phyloP scores from a whole-genome alignment of 2,113 vertebrate species.

The Sardina pilchardus region DNA sequence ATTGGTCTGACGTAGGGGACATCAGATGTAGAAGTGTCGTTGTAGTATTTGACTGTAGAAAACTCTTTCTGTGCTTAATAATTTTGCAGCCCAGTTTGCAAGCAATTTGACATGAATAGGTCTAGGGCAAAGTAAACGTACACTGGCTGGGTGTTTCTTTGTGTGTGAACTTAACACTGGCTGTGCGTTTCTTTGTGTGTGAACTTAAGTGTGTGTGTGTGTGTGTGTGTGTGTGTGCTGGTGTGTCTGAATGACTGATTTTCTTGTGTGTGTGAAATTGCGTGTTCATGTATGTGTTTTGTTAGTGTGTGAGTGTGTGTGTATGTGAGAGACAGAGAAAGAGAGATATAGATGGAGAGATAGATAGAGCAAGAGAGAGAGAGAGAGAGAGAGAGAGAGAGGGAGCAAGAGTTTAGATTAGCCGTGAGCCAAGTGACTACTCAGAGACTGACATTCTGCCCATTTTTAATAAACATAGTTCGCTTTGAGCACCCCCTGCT shows the following conservation, averaged over 20 bases:
- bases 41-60: not conserved
- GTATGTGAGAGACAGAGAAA: not conserved
- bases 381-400: too few species aligned
- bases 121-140: not conserved
- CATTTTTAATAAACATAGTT: constrained; percentile 7
- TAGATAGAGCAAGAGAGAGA: too few species aligned
- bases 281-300: not conserved
- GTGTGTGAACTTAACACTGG: not conserved
- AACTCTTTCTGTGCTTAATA: not conserved
- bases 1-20: too few species aligned
- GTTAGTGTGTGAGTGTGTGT: not conserved
- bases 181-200: not conserved
- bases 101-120: not conserved
- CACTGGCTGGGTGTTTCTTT: not conserved
- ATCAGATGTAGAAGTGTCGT: not conserved
- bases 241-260: not conserved
- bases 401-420: too few species aligned
- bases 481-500: constrained; percentile 44
- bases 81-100: not conserved
- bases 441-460: not conserved
- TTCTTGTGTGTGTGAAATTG: not conserved
- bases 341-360: too few species aligned
- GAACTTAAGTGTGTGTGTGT: too few species aligned
- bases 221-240: too few species aligned
- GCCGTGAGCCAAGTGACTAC: not conserved